phyloP scores from a whole-genome alignment of 2,797 vertebrate genomes.

The Podarcis siculus region DNA sequence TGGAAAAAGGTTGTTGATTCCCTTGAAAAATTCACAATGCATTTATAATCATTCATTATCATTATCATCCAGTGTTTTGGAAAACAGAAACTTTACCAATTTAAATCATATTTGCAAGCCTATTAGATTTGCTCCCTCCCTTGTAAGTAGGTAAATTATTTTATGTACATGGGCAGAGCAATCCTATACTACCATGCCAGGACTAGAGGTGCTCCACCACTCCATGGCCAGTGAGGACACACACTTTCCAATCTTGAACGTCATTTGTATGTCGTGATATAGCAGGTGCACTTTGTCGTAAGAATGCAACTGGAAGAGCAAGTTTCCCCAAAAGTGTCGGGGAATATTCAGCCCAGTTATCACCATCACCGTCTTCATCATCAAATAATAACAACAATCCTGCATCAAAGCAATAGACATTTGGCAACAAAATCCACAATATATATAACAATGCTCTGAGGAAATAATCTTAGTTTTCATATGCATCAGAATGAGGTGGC shows the following conservation, averaged over 20 bases:
- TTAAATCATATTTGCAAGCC: slow-evolving; percentile 53
- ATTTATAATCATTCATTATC: slow-evolving; percentile 67
- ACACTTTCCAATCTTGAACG: no score
- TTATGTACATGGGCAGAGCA: neutral
- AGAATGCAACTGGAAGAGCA: no score
- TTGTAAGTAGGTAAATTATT: slow-evolving; percentile 38
- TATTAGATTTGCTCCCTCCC: slow-evolving; percentile 21
- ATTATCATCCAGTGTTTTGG: slow-evolving; percentile 57
- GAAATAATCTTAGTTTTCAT: neutral
- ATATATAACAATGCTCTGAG: neutral
- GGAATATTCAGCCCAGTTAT: no score
- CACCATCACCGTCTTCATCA: no score
- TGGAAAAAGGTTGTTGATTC: slow-evolving; percentile 54
- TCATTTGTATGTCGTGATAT: no score
- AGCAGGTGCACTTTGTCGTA: no score
- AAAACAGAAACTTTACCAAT: slow-evolving; percentile 64
- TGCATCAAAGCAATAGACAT: neutral
- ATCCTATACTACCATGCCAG: no score
- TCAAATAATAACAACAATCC: neutral
- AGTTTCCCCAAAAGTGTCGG: no score
- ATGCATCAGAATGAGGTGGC: neutral
- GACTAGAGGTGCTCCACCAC: no score
- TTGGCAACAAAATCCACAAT: neutral
- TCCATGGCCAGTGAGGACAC: no score
- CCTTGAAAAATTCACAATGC: slow-evolving; percentile 62